These are phyloP conservation scores for Nymphalis polychloros DNA, from an alignment of 2,888 invertebrate species.

Conservation along the genomic window DNA sequence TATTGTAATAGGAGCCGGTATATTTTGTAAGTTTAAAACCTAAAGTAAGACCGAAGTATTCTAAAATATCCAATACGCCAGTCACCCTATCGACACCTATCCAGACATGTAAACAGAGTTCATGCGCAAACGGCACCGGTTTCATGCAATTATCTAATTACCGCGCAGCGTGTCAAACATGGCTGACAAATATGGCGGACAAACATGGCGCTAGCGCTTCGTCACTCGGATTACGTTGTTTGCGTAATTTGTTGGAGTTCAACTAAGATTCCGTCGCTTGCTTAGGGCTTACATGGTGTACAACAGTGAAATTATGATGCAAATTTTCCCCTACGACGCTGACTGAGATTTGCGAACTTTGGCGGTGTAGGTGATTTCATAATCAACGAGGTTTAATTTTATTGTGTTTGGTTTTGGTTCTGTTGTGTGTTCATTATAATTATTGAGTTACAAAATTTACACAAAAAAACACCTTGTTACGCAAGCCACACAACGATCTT, in stretches of 20 bases:
- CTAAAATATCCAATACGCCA: conserved; percentile 5
- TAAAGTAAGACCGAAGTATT: background rate
- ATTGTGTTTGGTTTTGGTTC: background rate
- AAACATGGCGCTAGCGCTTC: conserved; percentile 48
- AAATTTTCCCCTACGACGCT: conserved; percentile 45
- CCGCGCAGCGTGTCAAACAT: conserved; percentile 53
- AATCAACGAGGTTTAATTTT: conserved; percentile 2
- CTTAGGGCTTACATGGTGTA: conserved; percentile 26
- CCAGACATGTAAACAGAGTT: conserved; percentile 47
- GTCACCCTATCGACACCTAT: conserved; percentile 34
- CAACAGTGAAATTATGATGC: conserved; percentile 54
- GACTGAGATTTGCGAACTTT: conserved; percentile 12
- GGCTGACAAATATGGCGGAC: conserved; percentile 54
- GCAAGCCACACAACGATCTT: too few species aligned
- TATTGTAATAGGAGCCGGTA: too few species aligned
- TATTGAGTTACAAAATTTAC: background rate
- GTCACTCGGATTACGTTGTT: conserved; percentile 61
- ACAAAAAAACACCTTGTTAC: too few species aligned
- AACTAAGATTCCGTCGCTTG: conserved; percentile 49
- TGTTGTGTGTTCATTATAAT: background rate
- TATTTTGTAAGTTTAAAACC: background rate
- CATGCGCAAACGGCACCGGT: conserved; percentile 53
- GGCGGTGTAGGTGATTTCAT: background rate
- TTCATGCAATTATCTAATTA: conserved; percentile 73
- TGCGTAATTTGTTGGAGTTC: conserved; percentile 65